Evolutionary conservation across 35 echinoderm and acorn worm genomes (phyloP).

Genomic region (Stichopus chloronotus): DNA sequence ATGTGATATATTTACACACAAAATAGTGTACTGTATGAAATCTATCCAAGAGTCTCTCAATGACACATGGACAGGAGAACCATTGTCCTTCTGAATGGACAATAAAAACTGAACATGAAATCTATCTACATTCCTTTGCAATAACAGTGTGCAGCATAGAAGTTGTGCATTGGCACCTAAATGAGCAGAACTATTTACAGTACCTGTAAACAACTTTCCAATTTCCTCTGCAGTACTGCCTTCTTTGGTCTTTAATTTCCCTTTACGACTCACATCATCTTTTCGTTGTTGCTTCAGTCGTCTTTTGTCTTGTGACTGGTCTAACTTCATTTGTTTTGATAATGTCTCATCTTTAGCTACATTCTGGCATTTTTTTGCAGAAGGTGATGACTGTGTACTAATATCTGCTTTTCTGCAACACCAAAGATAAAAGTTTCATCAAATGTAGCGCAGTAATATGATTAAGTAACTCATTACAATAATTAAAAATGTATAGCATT

Average conservation of each 20-base stretch:
- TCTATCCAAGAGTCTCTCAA: too few relatives aligned
- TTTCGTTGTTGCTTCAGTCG: constrained; percentile 9
- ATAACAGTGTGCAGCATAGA: too few relatives aligned
- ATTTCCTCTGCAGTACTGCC: background rate
- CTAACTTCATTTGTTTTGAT: constrained; percentile 7
- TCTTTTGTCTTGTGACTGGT: constrained; percentile 7
- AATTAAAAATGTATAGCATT: too few relatives aligned
- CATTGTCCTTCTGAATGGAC: too few relatives aligned
- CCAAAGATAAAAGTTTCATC: background rate
- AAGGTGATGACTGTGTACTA: background rate
- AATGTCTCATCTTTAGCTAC: background rate
- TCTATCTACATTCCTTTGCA: too few relatives aligned
- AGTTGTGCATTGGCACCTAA: too few relatives aligned
- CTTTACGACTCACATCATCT: background rate
- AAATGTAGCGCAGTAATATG: background rate
- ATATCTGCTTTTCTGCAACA: constrained; percentile 6
- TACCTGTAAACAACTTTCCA: constrained; percentile 22
- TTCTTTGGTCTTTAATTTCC: constrained; percentile 23
- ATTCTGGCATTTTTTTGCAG: background rate
- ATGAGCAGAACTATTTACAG: too few relatives aligned
- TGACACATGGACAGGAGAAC: too few relatives aligned
- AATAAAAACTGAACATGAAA: too few relatives aligned
- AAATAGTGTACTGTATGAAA: too few relatives aligned
- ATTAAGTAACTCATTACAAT: too few relatives aligned
- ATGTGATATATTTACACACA: too few relatives aligned